Evolutionary conservation across 2,888 invertebrate species (phyloP).

Genomic region (Machimus atricapillus): DNA sequence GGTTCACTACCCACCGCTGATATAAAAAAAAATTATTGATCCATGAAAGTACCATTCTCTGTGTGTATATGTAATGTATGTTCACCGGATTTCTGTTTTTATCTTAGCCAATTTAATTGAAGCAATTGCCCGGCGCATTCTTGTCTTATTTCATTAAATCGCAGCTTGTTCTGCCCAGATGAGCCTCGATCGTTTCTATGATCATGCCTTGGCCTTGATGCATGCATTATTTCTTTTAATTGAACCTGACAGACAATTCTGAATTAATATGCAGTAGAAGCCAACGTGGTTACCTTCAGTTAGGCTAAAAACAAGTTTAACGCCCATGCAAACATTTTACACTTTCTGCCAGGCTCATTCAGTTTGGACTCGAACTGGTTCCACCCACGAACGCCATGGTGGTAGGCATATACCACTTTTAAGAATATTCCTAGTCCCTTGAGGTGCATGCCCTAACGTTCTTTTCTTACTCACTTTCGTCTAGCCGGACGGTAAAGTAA

Average conservation of each 20-base stretch:
- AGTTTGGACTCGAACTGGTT: not conserved
- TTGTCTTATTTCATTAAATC: not conserved
- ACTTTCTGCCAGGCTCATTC: conserved; percentile 20
- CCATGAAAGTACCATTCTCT: not conserved
- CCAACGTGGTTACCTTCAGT: not conserved
- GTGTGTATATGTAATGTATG: too few species aligned
- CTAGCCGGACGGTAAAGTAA: not conserved
- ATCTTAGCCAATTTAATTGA: not conserved
- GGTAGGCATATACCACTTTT: not conserved
- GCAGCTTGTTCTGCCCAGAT: not conserved
- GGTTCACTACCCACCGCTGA: not conserved
- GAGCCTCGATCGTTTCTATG: not conserved
- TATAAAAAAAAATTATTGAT: not conserved
- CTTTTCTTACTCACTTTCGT: not conserved
- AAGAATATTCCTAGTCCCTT: not conserved
- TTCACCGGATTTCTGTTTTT: not conserved
- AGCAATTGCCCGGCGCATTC: not conserved
- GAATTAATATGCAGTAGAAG: not conserved
- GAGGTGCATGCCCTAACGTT: not conserved
- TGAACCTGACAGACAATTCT: not conserved
- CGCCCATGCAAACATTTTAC: conserved; percentile 18
- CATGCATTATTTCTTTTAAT: conserved; percentile 15
- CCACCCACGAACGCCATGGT: not conserved
- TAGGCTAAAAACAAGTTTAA: not conserved
- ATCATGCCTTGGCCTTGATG: not conserved